Evolutionary conservation across 2,888 invertebrate species (phyloP).

Genomic region (Sphinx pinastri): DNA sequence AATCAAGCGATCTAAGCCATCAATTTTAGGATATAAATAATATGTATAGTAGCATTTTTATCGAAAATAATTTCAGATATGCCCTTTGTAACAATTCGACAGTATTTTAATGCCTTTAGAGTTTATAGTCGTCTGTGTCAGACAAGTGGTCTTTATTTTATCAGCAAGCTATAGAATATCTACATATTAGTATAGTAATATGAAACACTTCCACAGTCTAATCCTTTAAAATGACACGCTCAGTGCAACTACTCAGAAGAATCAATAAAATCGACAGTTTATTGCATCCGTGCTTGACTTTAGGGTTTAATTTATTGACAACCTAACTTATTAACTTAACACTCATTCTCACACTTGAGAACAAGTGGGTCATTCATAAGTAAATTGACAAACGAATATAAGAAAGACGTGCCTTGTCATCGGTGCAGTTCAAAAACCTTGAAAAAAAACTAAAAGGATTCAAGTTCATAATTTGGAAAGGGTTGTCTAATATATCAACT

Average conservation of each 20-base stretch:
- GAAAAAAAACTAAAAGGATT: conserved; percentile 23
- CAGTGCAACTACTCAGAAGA: conserved; percentile 58
- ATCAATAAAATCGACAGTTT: conserved; percentile 77
- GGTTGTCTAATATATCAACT: conserved; percentile 5
- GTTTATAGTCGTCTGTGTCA: no score
- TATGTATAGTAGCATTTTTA: neutral
- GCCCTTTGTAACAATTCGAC: no score
- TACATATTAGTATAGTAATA: neutral
- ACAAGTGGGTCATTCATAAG: conserved; percentile 69
- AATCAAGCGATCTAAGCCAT: neutral
- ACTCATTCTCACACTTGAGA: conserved; percentile 62
- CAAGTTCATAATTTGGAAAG: neutral
- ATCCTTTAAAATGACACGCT: conserved; percentile 28
- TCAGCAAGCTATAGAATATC: no score
- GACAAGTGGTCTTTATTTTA: no score
- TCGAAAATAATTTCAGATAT: no score
- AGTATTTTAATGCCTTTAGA: no score
- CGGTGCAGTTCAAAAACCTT: conserved; percentile 36
- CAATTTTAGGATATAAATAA: neutral
- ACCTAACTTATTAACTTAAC: conserved; percentile 51
- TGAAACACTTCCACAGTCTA: neutral
- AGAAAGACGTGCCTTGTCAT: conserved; percentile 57
- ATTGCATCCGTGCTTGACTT: conserved; percentile 69
- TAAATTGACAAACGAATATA: conserved; percentile 48
- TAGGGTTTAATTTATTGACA: conserved; percentile 67